A percentile compares a stretch with the other conserved stretches of the same genome.
These are phyloP conservation scores for Boloria euphrosyne DNA, from an alignment of 2,888 invertebrate species.

Conservation along the genomic window DNA sequence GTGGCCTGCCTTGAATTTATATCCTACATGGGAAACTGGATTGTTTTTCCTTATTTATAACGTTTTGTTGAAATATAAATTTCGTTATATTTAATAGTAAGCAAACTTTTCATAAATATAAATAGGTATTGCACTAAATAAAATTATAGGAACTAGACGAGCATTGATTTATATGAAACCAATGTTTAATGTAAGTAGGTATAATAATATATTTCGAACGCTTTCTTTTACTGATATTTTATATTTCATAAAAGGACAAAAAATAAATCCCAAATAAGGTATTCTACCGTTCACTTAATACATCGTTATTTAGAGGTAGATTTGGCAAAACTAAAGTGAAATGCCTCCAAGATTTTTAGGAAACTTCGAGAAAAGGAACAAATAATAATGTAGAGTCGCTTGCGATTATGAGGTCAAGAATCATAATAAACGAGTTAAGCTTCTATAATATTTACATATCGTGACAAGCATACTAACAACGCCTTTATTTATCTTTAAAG, in stretches of 20 bases:
- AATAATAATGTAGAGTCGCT: conserved; percentile 8
- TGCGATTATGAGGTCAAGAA: conserved; percentile 26
- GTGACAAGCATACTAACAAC: conserved; percentile 33
- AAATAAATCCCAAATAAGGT: too few species aligned
- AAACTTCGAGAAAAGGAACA: conserved; percentile 16
- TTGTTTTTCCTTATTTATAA: conserved; percentile 17
- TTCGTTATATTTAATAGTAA: not conserved
- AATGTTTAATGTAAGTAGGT: too few species aligned
- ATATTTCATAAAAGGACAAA: too few species aligned
- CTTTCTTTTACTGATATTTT: too few species aligned
- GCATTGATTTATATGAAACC: too few species aligned
- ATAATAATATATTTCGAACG: too few species aligned
- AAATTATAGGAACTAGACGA: too few species aligned
- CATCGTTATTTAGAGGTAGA: too few species aligned
- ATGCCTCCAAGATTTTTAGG: not conserved
- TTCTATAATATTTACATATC: conserved; percentile 10
- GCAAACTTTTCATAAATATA: too few species aligned
- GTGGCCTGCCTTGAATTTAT: conserved; percentile 30
- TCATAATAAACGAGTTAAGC: conserved; percentile 29
- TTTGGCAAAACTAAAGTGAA: not conserved
- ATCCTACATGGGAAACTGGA: conserved; percentile 1
- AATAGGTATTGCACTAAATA: too few species aligned
- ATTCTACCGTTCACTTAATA: too few species aligned
- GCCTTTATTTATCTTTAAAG: conserved; percentile 24
- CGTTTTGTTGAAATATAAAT: not conserved